Evolutionary conservation across 2,113 vertebrate species (phyloP).

Genomic region (Tautogolabrus adspersus): DNA sequence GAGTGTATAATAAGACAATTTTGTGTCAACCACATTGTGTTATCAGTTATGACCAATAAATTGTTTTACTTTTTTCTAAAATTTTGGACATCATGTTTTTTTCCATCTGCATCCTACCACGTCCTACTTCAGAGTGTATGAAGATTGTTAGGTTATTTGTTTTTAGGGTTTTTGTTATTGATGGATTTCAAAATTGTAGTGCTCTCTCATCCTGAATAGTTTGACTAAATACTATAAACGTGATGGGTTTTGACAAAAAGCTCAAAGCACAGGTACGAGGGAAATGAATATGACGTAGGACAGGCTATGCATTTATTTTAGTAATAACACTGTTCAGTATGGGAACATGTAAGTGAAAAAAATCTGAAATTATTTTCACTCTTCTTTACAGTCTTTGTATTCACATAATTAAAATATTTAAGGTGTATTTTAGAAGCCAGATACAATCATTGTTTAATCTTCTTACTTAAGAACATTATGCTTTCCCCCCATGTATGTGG

Average conservation of each 20-base stretch:
- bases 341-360: no score
- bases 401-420: background rate
- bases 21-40: slow-evolving; percentile 1
- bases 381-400: background rate
- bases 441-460: background rate
- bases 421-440: background rate
- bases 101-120: background rate
- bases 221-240: background rate
- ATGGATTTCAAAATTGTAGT: no score
- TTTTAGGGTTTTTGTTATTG: no score
- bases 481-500: background rate
- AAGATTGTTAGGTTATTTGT: no score
- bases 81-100: background rate
- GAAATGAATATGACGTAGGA: background rate
- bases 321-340: background rate
- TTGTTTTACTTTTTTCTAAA: slow-evolving; percentile 57
- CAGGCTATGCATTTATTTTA: background rate
- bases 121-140: no score
- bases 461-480: slow-evolving; percentile 17
- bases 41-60: slow-evolving; percentile 58
- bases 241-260: background rate
- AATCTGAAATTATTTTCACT: background rate
- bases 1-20: background rate
- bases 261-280: background rate
- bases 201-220: no score